Evolutionary conservation across 2,888 invertebrate genomes (phyloP).

Genomic region (Neocrepidodera transversa): DNA sequence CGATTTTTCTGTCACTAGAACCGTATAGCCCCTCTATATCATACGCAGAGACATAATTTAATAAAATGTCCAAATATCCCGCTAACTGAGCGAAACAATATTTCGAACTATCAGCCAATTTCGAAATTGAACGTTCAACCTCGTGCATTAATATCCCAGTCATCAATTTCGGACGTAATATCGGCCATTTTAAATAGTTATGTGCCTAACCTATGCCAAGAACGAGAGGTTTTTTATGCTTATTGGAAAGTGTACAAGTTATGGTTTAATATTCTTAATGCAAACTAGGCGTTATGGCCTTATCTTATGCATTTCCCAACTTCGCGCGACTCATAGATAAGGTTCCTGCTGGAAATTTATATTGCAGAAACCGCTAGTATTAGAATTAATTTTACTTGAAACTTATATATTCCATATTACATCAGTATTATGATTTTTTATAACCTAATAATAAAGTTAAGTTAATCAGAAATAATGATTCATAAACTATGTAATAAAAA

Average conservation of each 20-base stretch:
- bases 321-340: neutral
- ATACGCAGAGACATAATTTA: conserved; percentile 47
- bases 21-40: conserved; percentile 33
- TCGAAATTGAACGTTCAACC: conserved; percentile 47
- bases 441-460: too few relatives aligned
- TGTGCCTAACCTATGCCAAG: conserved; percentile 15
- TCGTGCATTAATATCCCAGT: conserved; percentile 47
- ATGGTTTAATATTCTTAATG: conserved; percentile 27
- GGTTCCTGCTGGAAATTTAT: neutral
- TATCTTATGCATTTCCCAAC: conserved; percentile 6
- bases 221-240: conserved; percentile 11
- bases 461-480: too few relatives aligned
- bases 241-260: conserved; percentile 21
- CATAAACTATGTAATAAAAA: too few relatives aligned
- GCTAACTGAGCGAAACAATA: conserved; percentile 51
- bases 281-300: conserved; percentile 16
- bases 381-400: too few relatives aligned
- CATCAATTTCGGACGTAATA: conserved; percentile 44
- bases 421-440: too few relatives aligned
- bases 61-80: conserved; percentile 52
- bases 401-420: too few relatives aligned
- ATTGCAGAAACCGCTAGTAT: too few relatives aligned
- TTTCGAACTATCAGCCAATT: conserved; percentile 53
- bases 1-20: conserved; percentile 43
- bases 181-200: conserved; percentile 34